phyloP scores from a whole-genome alignment of 2,797 vertebrate species.

The Amazona finschi region DNA sequence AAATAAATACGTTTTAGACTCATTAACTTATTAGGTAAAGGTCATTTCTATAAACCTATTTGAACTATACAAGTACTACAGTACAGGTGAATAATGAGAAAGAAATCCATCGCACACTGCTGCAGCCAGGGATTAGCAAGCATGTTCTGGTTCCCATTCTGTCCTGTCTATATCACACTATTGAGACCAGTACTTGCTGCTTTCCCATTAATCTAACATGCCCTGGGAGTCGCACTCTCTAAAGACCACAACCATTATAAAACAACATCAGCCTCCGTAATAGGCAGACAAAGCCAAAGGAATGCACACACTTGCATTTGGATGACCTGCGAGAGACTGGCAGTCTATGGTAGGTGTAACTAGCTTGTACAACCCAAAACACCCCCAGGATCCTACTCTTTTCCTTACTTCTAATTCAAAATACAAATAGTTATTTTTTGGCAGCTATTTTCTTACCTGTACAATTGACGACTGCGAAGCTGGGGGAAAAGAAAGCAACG shows the following conservation, averaged over 20 bases:
- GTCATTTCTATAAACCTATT: not conserved
- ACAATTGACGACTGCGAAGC: conserved; percentile 86
- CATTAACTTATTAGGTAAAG: not conserved
- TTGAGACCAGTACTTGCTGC: not conserved
- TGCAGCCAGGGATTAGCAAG: not conserved
- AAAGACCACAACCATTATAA: not conserved
- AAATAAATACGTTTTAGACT: not conserved
- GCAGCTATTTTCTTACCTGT: conserved; percentile 82
- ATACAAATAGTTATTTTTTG: not conserved
- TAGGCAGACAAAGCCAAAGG: not conserved
- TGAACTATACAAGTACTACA: not conserved
- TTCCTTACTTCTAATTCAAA: not conserved
- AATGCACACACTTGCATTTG: not conserved
- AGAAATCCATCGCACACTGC: not conserved
- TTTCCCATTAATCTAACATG: not conserved
- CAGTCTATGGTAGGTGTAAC: not conserved
- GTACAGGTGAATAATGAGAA: not conserved
- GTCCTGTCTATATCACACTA: not conserved
- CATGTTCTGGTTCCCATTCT: not conserved
- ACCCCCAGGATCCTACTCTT: not conserved
- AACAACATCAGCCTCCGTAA: not conserved
- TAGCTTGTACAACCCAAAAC: not conserved
- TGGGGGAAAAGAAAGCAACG: conserved; percentile 38
- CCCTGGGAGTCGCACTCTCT: not conserved
- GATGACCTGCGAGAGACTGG: not conserved